These are phyloP conservation scores for Drosophila aff. DNA, from an alignment of 1,140 invertebrate species.

Conservation along the genomic window DNA sequence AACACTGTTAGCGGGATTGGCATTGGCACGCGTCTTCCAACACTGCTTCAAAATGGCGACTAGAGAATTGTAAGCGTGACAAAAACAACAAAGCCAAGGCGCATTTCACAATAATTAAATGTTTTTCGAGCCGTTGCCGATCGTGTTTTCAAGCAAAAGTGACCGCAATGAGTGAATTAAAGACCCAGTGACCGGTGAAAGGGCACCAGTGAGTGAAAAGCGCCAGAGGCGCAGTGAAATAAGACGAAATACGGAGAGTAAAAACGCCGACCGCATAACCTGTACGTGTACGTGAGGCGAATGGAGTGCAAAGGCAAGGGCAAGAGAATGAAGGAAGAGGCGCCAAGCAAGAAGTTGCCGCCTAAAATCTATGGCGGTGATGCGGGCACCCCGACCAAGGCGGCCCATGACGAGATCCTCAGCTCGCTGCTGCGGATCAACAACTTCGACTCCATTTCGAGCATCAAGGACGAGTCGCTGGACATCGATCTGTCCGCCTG, in stretches of 20 bases:
- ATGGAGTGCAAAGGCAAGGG: conserved; percentile 77
- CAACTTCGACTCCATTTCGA: conserved; percentile 82
- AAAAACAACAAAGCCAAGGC: conserved; percentile 76
- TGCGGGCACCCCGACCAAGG: conserved; percentile 69
- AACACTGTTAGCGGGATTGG: conserved; percentile 26
- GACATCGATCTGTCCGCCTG: conserved; percentile 84
- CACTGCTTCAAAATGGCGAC: conserved; percentile 76
- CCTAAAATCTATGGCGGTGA: conserved; percentile 76
- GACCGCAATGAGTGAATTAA: conserved; percentile 53
- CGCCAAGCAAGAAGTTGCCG: conserved; percentile 84
- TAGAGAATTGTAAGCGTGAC: conserved; percentile 77
- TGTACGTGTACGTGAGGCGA: conserved; percentile 78
- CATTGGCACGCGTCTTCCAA: conserved; percentile 56
- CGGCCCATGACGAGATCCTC: conserved; percentile 80
- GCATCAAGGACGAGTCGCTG: conserved; percentile 82
- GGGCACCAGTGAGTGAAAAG: conserved; percentile 47
- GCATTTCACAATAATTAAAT: conserved; percentile 82
- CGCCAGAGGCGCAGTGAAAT: conserved; percentile 41
- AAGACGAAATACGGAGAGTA: conserved; percentile 32
- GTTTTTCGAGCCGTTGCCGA: conserved; percentile 52
- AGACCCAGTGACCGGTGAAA: conserved; percentile 43
- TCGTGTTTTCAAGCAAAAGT: conserved; percentile 41
- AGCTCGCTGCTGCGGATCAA: conserved; percentile 78
- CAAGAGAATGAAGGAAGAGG: conserved; percentile 82
- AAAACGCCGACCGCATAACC: conserved; percentile 81